Base-by-base conservation (phyloP, 2,797 vertebrate species). In the Xenopus petersii region DNA sequence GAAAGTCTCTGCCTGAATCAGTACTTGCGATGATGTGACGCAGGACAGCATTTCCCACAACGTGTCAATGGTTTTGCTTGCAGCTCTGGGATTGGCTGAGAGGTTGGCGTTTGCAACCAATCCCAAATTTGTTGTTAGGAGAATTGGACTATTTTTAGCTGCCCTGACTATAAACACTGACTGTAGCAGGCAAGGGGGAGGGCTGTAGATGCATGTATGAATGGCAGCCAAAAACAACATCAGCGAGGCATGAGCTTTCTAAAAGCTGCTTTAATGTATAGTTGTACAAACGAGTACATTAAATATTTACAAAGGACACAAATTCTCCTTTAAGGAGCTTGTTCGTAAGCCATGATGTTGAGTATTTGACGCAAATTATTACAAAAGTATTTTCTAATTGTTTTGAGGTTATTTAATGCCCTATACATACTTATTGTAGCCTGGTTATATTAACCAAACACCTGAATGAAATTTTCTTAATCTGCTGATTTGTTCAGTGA, bases 121-220 rank as follows among this genome's bases (percentile, higher is more conserved):
- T 79, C 54, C n/a, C 13, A 59, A 17, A n/a, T 46, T 64, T 54
- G 76, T 79, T 79, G 76, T 79, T 47, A 61, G 76, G 71, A 67
- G 59, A 64, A 17, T 54, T 26, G 15, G 24, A 51, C 71, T 79
- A 79, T 79, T 79, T 79, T 79, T 79, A 79, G 76, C 71, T 74
- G 16, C 3, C 21, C n/a, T 68, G 71, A 60, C 36, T 69, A 59
- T 51, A 70, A 54, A 60, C 49, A 58, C 17, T 62, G 17, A 51
- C 59, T 73, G 46, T 33, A 61, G 10, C 64, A 56, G n/a, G 21
- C 59, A 54, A 33, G 26, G 26, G 26, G 54, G 12, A 2, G 65
- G 64, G 66, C 65, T 66, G 61, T 66, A 65, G 54, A 55, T n/a
- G 66, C 10, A 74, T 49, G 42, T 60, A 61, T 74, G 67, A 79